Percentiles rank a stretch among this genome's conserved stretches.
Conservation (phyloP, 1,140 invertebrate species). For the Drosophila aff. region DNA sequence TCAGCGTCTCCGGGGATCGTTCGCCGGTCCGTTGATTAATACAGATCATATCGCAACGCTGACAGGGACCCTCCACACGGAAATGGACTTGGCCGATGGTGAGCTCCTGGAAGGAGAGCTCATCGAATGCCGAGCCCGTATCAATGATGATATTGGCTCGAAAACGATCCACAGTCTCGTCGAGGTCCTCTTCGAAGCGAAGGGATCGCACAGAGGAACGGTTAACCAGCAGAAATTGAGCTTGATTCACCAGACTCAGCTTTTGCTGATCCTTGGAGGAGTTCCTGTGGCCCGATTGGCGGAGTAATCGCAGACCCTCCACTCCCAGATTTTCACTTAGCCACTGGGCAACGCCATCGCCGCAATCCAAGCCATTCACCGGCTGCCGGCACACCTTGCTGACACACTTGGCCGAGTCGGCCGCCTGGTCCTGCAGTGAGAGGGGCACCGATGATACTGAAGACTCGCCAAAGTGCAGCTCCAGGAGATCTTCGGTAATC, state of each 20-base stretch:
- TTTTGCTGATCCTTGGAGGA: slow-evolving; percentile 38
- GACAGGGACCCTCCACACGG: slow-evolving; percentile 91
- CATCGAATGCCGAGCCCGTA: slow-evolving; percentile 89
- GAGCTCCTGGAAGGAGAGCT: slow-evolving; percentile 90
- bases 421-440: slow-evolving; percentile 36
- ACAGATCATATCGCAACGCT: slow-evolving; percentile 97
- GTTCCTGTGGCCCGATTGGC: slow-evolving; percentile 86
- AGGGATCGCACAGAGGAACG: slow-evolving; percentile 89
- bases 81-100: slow-evolving; percentile 87
- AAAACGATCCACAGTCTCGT: slow-evolving; percentile 88
- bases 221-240: slow-evolving; percentile 94
- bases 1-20: slow-evolving; percentile 93
- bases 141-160: slow-evolving; percentile 89
- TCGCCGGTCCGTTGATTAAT: slow-evolving; percentile 93
- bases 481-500: slow-evolving; percentile 87
- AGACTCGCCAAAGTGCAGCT: slow-evolving; percentile 86
- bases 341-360: slow-evolving; percentile 91
- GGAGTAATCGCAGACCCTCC: slow-evolving; percentile 89
- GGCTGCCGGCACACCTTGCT: slow-evolving; percentile 95
- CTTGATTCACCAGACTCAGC: slow-evolving; percentile 92
- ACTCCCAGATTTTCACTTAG: slow-evolving; percentile 88
- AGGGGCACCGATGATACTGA: slow-evolving; percentile 46
- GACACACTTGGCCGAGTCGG: slow-evolving; percentile 86
- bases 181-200: slow-evolving; percentile 87
- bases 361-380: slow-evolving; percentile 93